Base-by-base conservation (phyloP, 2,888 invertebrate species). In the Craniophora ligustri region DNA sequence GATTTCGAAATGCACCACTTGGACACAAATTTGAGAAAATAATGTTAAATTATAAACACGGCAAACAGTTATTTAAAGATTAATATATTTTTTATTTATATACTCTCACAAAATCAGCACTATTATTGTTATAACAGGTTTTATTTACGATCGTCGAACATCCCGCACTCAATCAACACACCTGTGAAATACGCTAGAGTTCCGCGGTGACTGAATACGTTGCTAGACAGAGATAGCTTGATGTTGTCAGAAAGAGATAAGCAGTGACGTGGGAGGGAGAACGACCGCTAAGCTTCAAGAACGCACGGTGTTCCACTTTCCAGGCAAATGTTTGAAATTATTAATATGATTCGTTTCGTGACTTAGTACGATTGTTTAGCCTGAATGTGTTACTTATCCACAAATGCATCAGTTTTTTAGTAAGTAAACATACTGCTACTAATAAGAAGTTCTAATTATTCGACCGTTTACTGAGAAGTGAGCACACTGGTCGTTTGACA, bases 181-280 rank as follows among this genome's bases (percentile, higher is more conserved):
- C 89, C 88, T 90, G 83, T 79, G 73, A 79, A 68, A 79, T 76
- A 83, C 82, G 83, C 86, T 78, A 85, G 67, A 74, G 88, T 85
- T 87, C 78, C 84, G 87, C 90, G 88, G 83, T 81, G 82, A 92
- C 92, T 93, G 91, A 91, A 78, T 81, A 80, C 74, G 80, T 68
- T 68, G 87, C 67, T 66, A 77, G 90, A 92, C 79, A 84, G 88
- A 87, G 92, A 92, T 57, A 73, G 87, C 75, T 81, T 68, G 79
- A 89, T 84, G 81, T 75, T 71, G 88, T 64, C 69, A 75, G 85
- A 91, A 67, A 82, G 91, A 92, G 90, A 91, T 75, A 84, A 59
- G 56, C 60, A 47, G 68, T 85, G 78, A 82, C 79, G 88, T 88
- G 84, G 88, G 86, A 88, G 88, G 89, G 90, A 89, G 88, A 87